Evolutionary conservation across 1,140 invertebrate genomes (phyloP), one percentile per base, ranked within the genome.

Genomic region (Trachymyrmex septentrionalis): DNA sequence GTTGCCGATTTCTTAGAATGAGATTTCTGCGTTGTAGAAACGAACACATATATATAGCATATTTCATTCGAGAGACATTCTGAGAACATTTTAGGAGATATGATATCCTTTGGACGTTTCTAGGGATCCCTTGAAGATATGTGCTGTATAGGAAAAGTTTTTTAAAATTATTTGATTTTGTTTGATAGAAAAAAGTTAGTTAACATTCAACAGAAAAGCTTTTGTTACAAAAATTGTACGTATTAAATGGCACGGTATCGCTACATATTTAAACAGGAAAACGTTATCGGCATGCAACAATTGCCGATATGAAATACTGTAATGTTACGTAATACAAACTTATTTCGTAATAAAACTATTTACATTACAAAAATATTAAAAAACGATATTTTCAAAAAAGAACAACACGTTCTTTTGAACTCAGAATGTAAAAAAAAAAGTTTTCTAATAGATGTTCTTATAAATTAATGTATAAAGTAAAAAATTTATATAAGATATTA

Each of bases 141-240:
- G 2, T 61, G 30, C 30, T 44, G 21, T 10, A 76, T 24, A 76
- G n/a, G 12, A 9, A 48, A 27, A 27, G 3, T 50, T 30, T 50
- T 2, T 27, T 4, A 3, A 66, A 9, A 3, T 66, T 21, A 55
- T 24, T 78, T 24, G 14, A 55, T 53, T 38, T 10, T 1, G 3
- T 5, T 48, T 44, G 16, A 6, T 9, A 38, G 7, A 1, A 38
- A 7, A 80, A 80, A 12, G 30, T 34, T 66, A 66, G 34, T 24
- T 24, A 89, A 73, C 55, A 24, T 21, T 34, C 10, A 24, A 86
- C 64, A 84, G 84, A 87, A 90, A 88, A 84, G 16, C 24, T 73
- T 34, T 86, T 44, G 72, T 86, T 88, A 90, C 63, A 90, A 80
- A 80, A 88, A 82, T 59, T 66, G 44, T 66, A 19, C 48, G 34